Percentiles rank a stretch among this genome's conserved stretches.
Evolutionary conservation across 2,888 invertebrate species (phyloP).

Genomic region (Eupithecia pulchellata): DNA sequence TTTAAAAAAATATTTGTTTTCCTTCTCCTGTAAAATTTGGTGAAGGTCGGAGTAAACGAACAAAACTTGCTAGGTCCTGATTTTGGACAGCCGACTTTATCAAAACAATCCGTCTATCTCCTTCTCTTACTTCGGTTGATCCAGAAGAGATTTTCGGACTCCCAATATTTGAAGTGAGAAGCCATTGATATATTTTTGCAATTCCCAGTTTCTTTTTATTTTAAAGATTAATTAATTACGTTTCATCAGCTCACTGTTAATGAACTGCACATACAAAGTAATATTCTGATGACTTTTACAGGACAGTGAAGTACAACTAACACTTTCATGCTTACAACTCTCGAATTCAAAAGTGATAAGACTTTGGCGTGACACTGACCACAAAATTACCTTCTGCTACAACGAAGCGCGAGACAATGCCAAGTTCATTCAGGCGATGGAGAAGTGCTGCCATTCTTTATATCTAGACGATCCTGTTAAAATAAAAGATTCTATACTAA

Average conservation of each 20-base stretch:
- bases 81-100: too few relatives aligned
- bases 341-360: slow-evolving; percentile 92
- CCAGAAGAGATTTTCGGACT: too few relatives aligned
- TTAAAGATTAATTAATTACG: not conserved
- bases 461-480: slow-evolving; percentile 97
- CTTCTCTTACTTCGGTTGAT: too few relatives aligned
- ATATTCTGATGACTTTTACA: slow-evolving; percentile 54
- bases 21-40: too few relatives aligned
- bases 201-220: not conserved
- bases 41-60: too few relatives aligned
- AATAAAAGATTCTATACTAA: slow-evolving; percentile 95
- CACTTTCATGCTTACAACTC: slow-evolving; percentile 90
- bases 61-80: too few relatives aligned
- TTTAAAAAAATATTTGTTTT: too few relatives aligned
- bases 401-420: slow-evolving; percentile 98
- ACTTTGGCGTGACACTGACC: slow-evolving; percentile 93
- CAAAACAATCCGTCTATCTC: too few relatives aligned
- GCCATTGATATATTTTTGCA: too few relatives aligned
- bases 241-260: not conserved
- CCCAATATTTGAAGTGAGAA: too few relatives aligned
- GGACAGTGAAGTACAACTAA: slow-evolving; percentile 91
- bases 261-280: not conserved
- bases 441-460: slow-evolving; percentile 96
- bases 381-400: slow-evolving; percentile 96
- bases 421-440: slow-evolving; percentile 95